Percentiles rank a stretch among this genome's conserved stretches.
These are phyloP conservation scores for Prunella strophiata DNA, from an alignment of 2,797 vertebrate genomes.

Conservation along the genomic window DNA sequence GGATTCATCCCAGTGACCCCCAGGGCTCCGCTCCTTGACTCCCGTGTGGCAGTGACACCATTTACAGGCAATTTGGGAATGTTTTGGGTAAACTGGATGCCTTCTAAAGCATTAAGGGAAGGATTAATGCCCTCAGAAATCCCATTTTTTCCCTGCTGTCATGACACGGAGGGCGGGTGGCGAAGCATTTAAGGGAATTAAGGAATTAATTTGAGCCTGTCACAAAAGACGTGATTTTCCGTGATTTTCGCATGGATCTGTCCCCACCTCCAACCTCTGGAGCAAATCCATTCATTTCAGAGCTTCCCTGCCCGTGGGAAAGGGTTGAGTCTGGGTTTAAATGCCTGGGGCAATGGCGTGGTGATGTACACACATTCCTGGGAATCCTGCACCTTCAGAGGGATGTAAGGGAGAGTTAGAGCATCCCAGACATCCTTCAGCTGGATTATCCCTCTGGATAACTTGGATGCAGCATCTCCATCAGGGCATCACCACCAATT, in stretches of 20 bases:
- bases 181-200: neutral
- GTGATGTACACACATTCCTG: neutral
- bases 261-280: neutral
- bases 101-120: neutral
- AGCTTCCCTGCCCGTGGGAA: neutral
- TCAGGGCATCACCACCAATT: neutral
- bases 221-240: neutral
- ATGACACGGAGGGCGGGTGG: neutral
- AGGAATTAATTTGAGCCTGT: neutral
- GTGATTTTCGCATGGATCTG: neutral
- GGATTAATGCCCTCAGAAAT: neutral
- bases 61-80: neutral
- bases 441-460: neutral
- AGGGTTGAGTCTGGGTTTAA: neutral
- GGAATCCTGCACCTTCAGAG: neutral
- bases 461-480: neutral
- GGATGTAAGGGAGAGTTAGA: neutral
- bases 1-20: neutral
- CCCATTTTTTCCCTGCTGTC: neutral
- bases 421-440: neutral
- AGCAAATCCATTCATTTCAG: neutral
- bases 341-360: rapidly evolving
- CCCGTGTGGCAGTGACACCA: neutral
- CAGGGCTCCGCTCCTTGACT: neutral
- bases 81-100: neutral